phyloP scores from a whole-genome alignment of 2,888 invertebrate genomes.

The Stenotaenia linearis region DNA sequence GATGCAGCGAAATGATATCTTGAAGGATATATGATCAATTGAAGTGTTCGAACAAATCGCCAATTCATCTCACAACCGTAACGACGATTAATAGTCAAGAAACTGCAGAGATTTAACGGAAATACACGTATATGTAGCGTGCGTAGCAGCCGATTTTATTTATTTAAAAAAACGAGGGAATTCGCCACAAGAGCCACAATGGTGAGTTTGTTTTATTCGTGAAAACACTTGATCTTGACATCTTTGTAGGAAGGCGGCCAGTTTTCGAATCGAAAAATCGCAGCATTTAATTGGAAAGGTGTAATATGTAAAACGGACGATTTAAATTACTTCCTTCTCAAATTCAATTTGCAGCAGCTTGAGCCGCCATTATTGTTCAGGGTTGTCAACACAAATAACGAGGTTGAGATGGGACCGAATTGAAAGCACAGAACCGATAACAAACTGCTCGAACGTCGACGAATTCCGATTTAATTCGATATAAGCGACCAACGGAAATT shows the following conservation, averaged over 20 bases:
- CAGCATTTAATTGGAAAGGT: not conserved
- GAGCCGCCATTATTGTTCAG: conserved; percentile 14
- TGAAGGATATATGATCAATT: not conserved
- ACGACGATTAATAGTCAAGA: not conserved
- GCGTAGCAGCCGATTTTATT: conserved; percentile 30
- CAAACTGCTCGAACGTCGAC: too few species aligned
- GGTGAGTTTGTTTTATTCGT: not conserved
- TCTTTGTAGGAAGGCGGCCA: not conserved
- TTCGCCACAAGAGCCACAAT: conserved; percentile 26
- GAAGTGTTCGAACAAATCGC: not conserved
- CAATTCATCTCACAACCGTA: not conserved
- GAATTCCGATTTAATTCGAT: too few species aligned
- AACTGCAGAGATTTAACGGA: not conserved
- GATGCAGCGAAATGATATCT: not conserved
- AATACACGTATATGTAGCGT: not conserved
- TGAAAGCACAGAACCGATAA: not conserved
- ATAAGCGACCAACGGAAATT: too few species aligned
- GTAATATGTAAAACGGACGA: not conserved
- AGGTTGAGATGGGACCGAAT: not conserved
- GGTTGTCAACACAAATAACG: conserved; percentile 17
- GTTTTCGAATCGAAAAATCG: not conserved
- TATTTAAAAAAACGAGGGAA: conserved; percentile 28
- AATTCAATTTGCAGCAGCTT: not conserved
- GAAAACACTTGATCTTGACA: not conserved
- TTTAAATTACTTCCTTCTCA: conserved; percentile 21